phyloP scores from a whole-genome alignment of 2,888 invertebrate species.

The Halictus quadricinctus region DNA sequence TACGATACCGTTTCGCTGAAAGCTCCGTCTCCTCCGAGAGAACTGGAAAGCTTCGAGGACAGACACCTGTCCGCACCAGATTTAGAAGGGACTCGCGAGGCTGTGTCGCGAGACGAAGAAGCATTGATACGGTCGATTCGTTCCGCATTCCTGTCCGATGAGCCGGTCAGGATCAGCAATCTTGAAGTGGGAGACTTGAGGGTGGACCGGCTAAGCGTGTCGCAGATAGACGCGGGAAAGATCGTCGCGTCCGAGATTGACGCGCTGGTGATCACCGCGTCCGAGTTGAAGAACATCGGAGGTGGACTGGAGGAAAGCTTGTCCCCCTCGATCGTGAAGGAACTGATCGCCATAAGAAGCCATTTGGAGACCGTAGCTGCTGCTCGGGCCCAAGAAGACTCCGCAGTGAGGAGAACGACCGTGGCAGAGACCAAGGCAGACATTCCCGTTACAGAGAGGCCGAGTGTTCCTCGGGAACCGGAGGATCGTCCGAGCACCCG shows the following conservation, averaged over 20 bases:
- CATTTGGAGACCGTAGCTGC: constrained; percentile 75
- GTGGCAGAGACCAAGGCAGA: constrained; percentile 41
- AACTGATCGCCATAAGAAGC: constrained; percentile 79
- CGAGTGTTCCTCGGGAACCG: constrained; percentile 2
- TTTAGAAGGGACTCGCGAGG: constrained; percentile 34
- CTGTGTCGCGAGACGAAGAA: constrained; percentile 40
- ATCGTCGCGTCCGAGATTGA: constrained; percentile 92
- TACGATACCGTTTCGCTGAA: constrained; percentile 63
- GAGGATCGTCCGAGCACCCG: not conserved
- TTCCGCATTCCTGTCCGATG: constrained; percentile 72
- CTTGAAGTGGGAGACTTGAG: constrained; percentile 90
- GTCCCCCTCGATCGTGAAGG: constrained; percentile 75
- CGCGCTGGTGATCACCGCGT: constrained; percentile 88
- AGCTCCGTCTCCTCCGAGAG: constrained; percentile 53
- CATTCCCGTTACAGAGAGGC: constrained; percentile 49
- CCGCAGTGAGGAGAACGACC: not conserved
- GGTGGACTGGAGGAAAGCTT: constrained; percentile 71
- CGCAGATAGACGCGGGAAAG: constrained; percentile 90
- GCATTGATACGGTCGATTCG: constrained; percentile 45
- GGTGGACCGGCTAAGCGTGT: constrained; percentile 90
- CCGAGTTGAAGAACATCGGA: constrained; percentile 88
- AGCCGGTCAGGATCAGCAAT: constrained; percentile 84
- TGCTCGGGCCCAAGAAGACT: constrained; percentile 56
- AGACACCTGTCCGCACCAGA: constrained; percentile 66
- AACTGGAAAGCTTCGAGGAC: constrained; percentile 45